Percentiles rank a stretch among this genome's conserved stretches.
Evolutionary conservation across 2,113 vertebrate genomes (phyloP).

Genomic region (Heterocephalus glaber): DNA sequence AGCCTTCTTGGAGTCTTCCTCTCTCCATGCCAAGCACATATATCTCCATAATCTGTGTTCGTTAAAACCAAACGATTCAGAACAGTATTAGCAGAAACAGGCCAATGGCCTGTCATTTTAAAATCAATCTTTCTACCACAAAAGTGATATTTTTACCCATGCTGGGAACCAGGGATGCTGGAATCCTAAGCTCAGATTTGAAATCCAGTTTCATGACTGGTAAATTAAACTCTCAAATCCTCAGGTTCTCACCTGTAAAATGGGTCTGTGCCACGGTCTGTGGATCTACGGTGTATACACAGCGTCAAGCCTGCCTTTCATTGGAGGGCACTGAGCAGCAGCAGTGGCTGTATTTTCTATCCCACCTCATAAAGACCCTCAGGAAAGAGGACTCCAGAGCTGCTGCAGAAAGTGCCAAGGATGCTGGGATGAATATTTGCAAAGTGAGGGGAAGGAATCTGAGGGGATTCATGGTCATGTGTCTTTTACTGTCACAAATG

Average conservation of each 20-base stretch:
- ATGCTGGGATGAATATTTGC: not conserved
- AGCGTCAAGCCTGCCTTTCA: not conserved
- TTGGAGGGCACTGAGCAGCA: not conserved
- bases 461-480: not conserved
- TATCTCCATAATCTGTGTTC: not conserved
- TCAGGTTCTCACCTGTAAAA: not conserved
- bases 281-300: not conserved
- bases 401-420: not conserved
- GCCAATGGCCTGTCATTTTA: not conserved
- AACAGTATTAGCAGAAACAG: not conserved
- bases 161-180: rapidly evolving
- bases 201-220: not conserved
- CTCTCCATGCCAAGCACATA: not conserved
- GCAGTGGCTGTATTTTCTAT: not conserved
- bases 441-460: not conserved
- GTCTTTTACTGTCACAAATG: not conserved
- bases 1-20: not conserved
- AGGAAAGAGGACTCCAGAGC: not conserved
- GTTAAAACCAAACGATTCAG: not conserved
- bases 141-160: not conserved
- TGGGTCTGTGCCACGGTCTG: not conserved
- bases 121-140: not conserved
- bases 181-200: not conserved
- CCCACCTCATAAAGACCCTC: not conserved
- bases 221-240: not conserved